phyloP scores from a whole-genome alignment of 2,888 invertebrate species.

The Sarcophaga rosellei region DNA sequence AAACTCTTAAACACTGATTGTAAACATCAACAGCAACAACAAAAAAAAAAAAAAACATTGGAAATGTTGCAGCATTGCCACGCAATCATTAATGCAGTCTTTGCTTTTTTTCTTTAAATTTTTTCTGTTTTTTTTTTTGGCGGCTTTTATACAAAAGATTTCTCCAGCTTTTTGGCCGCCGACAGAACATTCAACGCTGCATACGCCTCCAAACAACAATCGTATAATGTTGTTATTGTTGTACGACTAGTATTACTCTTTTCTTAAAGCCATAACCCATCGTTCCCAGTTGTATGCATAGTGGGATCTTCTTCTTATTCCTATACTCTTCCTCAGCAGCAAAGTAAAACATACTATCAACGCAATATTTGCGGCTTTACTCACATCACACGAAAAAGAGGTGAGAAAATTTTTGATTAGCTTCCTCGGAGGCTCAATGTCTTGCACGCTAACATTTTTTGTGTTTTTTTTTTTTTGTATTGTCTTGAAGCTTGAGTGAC shows the following conservation, averaged over 20 bases:
- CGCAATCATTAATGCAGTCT: slow-evolving; percentile 63
- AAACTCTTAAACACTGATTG: slow-evolving; percentile 32
- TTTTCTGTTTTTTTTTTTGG: slow-evolving; percentile 38
- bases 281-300: slow-evolving; percentile 2
- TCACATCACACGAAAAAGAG: slow-evolving; percentile 78
- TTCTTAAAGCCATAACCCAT: slow-evolving; percentile 16
- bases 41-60: slow-evolving; percentile 34
- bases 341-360: slow-evolving; percentile 50
- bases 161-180: slow-evolving; percentile 74
- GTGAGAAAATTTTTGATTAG: slow-evolving; percentile 81
- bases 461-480: no score
- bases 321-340: not conserved
- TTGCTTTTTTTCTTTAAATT: not conserved
- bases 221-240: slow-evolving; percentile 7
- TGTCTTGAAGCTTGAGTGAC: slow-evolving; percentile 5
- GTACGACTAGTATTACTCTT: not conserved
- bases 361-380: slow-evolving; percentile 66
- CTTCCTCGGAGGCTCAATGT: slow-evolving; percentile 77
- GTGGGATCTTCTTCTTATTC: slow-evolving; percentile 16
- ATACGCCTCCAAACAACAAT: slow-evolving; percentile 75
- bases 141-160: slow-evolving; percentile 77
- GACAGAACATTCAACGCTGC: slow-evolving; percentile 79
- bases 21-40: slow-evolving; percentile 57
- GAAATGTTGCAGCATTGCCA: slow-evolving; percentile 49
- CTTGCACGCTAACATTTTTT: slow-evolving; percentile 61